phyloP scores from a whole-genome alignment of 2,113 vertebrate genomes.

The Myxocyprinus asiaticus region DNA sequence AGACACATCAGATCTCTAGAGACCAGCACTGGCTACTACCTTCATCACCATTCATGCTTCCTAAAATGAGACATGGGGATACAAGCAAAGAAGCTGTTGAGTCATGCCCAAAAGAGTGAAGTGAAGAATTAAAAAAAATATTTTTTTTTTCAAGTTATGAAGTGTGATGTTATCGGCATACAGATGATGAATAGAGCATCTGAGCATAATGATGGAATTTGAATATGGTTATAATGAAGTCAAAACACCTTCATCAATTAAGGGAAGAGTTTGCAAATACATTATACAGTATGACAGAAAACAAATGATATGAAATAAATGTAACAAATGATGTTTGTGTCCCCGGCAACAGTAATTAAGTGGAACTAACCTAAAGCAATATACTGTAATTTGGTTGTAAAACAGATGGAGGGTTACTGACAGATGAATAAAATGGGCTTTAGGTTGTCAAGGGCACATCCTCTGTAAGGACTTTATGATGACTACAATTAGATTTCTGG shows the following conservation, averaged over 20 bases:
- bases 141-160: constrained; percentile 12
- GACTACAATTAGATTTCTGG: not conserved
- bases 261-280: not conserved
- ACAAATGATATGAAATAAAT: not conserved
- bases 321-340: not conserved
- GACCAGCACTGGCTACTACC: constrained; percentile 50
- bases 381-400: not conserved
- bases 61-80: not conserved
- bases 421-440: not conserved
- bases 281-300: not conserved
- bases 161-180: not conserved
- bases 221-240: too few relatives aligned
- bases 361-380: not conserved
- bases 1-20: constrained; percentile 52
- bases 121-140: too few relatives aligned
- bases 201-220: too few relatives aligned
- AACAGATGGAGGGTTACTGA: constrained; percentile 8
- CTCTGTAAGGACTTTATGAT: not conserved
- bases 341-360: constrained; percentile 3
- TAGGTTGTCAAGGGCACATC: not conserved
- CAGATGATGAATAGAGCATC: constrained; percentile 2
- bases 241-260: not conserved
- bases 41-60: not conserved
- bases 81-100: too few relatives aligned
- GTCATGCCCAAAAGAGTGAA: too few relatives aligned